These are phyloP conservation scores for Astyanax mexicanus DNA, from an alignment of 2,797 vertebrate genomes.

Conservation along the genomic window DNA sequence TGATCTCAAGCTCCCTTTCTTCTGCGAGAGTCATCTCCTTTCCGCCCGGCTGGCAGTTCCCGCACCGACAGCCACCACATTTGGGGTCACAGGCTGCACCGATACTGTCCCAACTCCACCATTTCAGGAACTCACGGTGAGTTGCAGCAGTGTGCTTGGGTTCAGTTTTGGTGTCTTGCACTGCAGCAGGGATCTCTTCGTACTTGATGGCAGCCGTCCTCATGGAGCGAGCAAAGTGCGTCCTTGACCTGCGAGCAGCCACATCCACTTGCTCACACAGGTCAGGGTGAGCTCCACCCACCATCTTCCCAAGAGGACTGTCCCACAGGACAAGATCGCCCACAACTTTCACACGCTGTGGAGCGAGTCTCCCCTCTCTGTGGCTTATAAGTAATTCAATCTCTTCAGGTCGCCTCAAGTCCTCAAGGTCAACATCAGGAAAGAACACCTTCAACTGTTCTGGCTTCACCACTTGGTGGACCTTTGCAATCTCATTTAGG, in stretches of 20 bases:
- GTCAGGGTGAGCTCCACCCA: too few species aligned
- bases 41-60: not conserved
- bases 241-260: too few species aligned
- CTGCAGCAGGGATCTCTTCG: too few species aligned
- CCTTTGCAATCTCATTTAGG: conserved; percentile 34
- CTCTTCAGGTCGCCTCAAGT: conserved; percentile 36
- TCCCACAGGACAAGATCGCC: conserved; percentile 34
- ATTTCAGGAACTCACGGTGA: too few species aligned
- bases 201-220: too few species aligned
- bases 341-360: not conserved
- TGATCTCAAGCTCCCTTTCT: not conserved
- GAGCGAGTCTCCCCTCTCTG: conserved; percentile 34
- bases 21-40: not conserved
- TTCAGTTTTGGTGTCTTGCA: too few species aligned
- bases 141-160: too few species aligned
- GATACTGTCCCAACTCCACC: too few species aligned
- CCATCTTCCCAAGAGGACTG: too few species aligned
- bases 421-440: not conserved
- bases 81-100: not conserved
- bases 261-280: too few species aligned
- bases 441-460: conserved; percentile 44
- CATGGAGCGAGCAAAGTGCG: too few species aligned
- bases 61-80: not conserved
- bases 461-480: not conserved
- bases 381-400: conserved; percentile 36